These are phyloP conservation scores for Heterotis niloticus DNA, from an alignment of 2,113 vertebrate genomes.

Conservation along the genomic window DNA sequence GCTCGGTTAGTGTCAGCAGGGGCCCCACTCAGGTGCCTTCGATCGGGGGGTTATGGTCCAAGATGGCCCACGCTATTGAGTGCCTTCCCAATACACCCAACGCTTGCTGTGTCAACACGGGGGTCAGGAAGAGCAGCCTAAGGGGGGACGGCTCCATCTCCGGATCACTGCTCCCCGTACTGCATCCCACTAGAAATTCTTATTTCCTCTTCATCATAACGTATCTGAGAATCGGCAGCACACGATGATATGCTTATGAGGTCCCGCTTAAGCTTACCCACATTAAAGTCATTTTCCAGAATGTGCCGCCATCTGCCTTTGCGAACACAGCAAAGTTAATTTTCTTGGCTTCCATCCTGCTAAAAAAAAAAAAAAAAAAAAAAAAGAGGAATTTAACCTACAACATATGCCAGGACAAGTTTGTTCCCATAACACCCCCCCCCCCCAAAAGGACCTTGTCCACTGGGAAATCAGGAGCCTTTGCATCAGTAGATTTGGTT, in stretches of 20 bases:
- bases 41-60: no score
- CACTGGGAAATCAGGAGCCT: background rate
- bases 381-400: constrained; percentile 59
- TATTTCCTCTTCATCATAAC: constrained; percentile 26
- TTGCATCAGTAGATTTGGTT: constrained; percentile 40
- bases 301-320: constrained; percentile 65
- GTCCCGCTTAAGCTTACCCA: constrained; percentile 54
- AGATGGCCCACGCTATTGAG: background rate
- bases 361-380: no score
- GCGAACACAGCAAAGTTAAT: constrained; percentile 32
- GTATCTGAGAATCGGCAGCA: constrained; percentile 48
- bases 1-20: no score
- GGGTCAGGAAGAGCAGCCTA: background rate
- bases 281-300: constrained; percentile 55
- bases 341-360: constrained; percentile 33
- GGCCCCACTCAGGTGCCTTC: no score
- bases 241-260: constrained; percentile 47
- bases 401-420: constrained; percentile 23
- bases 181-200: constrained; percentile 1
- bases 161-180: no score
- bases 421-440: background rate
- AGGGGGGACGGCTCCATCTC: background rate
- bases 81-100: background rate
- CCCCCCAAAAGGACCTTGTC: background rate
- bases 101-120: no score